phyloP scores from a whole-genome alignment of 2,888 invertebrate genomes.

The Endomychus coccineus region DNA sequence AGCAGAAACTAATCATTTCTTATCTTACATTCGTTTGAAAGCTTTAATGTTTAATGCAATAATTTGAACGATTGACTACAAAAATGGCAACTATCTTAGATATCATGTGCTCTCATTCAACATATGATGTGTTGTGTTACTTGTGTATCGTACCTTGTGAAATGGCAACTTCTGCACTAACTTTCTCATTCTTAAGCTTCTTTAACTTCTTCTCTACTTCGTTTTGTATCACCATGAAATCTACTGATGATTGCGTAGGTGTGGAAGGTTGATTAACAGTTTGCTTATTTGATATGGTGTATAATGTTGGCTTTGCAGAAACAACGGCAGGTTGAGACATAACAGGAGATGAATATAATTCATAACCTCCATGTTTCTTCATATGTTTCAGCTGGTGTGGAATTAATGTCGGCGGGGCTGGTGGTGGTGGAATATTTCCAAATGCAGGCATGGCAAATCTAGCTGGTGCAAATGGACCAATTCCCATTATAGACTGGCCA shows the following conservation, averaged over 20 bases:
- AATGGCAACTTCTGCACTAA: slow-evolving; percentile 58
- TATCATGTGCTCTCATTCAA: too few species aligned
- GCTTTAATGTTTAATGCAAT: too few species aligned
- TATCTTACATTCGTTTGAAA: too few species aligned
- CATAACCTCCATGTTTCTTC: slow-evolving; percentile 25
- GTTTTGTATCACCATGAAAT: slow-evolving; percentile 49
- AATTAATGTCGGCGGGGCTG: slow-evolving; percentile 60
- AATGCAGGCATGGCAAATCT: slow-evolving; percentile 41
- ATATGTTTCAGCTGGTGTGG: slow-evolving; percentile 54
- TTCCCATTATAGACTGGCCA: slow-evolving; percentile 61
- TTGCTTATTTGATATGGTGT: slow-evolving; percentile 47
- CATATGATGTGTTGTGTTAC: too few species aligned
- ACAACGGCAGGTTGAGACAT: slow-evolving; percentile 54
- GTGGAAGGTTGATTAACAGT: slow-evolving; percentile 36
- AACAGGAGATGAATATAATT: slow-evolving; percentile 39
- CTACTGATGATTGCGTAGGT: slow-evolving; percentile 38
- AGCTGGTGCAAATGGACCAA: slow-evolving; percentile 56
- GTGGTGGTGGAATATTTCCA: slow-evolving; percentile 59
- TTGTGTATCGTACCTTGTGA: slow-evolving; percentile 47
- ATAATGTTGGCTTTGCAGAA: slow-evolving; percentile 63
- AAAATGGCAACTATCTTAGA: too few species aligned
- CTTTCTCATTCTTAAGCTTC: slow-evolving; percentile 58
- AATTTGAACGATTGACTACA: too few species aligned
- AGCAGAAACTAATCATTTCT: too few species aligned
- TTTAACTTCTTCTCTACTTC: slow-evolving; percentile 54